Evolutionary conservation across 1,140 invertebrate species (phyloP), one percentile per base, ranked within the genome.

Genomic region (Anoplophora glabripennis): DNA sequence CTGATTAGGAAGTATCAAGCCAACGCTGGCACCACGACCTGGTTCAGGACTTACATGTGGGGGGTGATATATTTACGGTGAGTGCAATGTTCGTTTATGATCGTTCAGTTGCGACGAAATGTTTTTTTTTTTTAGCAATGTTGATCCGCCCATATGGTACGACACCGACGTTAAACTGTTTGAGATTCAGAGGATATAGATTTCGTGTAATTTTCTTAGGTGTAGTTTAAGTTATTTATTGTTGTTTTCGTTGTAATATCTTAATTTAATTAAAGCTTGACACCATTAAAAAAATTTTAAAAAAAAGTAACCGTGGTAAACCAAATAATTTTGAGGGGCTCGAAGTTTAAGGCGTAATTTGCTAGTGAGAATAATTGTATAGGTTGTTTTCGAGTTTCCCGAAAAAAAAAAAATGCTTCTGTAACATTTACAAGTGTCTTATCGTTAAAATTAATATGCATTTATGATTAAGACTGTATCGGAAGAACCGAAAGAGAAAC

Each of bases 21-120:
- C 10, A 99, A 99, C 78, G 86, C 88, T 44, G 96, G 95, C 35
- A 99, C 98, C 1, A 96, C 96, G 9, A 93, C 96, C 70, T 99
- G 97, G 97, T 99, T 99, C 79, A 81, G 96, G 49, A 99, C 96
- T 1, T 99, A 99, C 73, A 95, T 99, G 87, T 99, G 96, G 96
- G 97, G 96, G 36, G 92, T 99, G 17, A 98, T 99, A 65, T 99
- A 99, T 80, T 83, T 99, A 55, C 87, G 93, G 90, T 93, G 76
- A 68, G 55, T 61, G 45, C 8, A 8, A 40, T 8, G 37, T 40
- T 40, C 37, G 37, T 14, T 11, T 14, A 40, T n/a, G n/a, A n/a
- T n/a, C 48, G 14, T n/a, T 8, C 36, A 40, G 2, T 40, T 40
- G 37, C 8, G 11, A n/a, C 8, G 11, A 49, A n/a, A 33, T 47